Evolutionary conservation across 1,140 invertebrate species (phyloP), one percentile per base, ranked within the genome.

Genomic region (Proctacanthus coquilletti): DNA sequence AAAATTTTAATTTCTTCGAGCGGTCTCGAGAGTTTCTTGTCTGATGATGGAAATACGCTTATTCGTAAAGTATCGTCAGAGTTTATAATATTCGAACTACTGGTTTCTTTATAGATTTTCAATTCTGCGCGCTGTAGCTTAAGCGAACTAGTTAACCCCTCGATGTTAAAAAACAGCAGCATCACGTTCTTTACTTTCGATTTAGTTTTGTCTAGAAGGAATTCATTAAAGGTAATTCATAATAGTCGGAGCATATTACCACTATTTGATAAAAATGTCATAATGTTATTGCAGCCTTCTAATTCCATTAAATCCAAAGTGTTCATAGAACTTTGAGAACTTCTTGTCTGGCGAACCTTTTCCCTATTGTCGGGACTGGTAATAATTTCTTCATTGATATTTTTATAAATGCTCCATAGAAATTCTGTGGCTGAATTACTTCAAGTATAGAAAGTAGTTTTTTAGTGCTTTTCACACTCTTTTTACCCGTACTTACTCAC

Each of bases 231-330:
- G 18, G 19, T 36, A 13, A 36, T 11, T 9, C 30, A 19, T 4
- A 29, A 25, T 35, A 6, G n/a, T 18, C 4, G 8, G 20, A 35
- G 19, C 13, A 35, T 33, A 33, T 36, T 34, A 27, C 36, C 14
- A 42, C 45, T 42, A 19, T 5, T 58, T 2, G 46, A 41, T 13
- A 27, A 9, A 27, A 58, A 58, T 2, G 52, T 57, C 14, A 58
- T 35, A 13, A 58, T 51, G 25, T 52, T 58, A 14, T 58, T 58
- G 36, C 52, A 53, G 2, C 35, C 54, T 31, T 52, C 55, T 31
- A 58, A 52, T 34, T 52, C 50, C 19, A 46, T 40, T 4, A 52
- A 49, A 43, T 58, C 55, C 21, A 46, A n/a, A n/a, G n/a, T n/a
- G n/a, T n/a, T n/a, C n/a, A n/a, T n/a, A n/a, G n/a, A n/a, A n/a